phyloP scores from a whole-genome alignment of 2,888 invertebrate genomes.

The Ceraclea dissimilis region DNA sequence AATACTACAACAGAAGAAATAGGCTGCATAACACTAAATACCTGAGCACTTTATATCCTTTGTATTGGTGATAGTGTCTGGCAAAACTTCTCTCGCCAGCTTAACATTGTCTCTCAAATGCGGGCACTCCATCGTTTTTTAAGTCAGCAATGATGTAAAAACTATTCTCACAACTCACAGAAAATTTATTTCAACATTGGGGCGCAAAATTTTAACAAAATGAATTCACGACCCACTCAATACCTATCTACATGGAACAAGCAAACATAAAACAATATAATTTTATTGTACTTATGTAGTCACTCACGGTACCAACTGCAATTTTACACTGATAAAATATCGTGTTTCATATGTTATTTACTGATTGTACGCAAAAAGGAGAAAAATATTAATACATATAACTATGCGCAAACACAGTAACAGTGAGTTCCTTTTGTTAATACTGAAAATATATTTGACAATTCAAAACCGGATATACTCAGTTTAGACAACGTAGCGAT shows the following conservation, averaged over 20 bases:
- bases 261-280: constrained; percentile 16
- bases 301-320: constrained; percentile 6
- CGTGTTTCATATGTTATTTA: neutral
- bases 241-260: constrained; percentile 10
- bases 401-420: neutral
- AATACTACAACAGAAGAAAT: neutral
- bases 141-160: neutral
- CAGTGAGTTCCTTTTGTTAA: neutral
- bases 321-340: neutral
- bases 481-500: neutral
- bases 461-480: neutral
- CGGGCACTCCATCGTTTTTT: constrained; percentile 60
- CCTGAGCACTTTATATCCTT: constrained; percentile 60
- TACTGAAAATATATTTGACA: neutral
- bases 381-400: neutral
- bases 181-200: constrained; percentile 5
- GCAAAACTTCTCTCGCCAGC: constrained; percentile 45
- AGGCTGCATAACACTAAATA: constrained; percentile 31
- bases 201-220: constrained; percentile 3
- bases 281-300: neutral
- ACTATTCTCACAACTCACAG: constrained; percentile 10
- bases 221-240: constrained; percentile 15
- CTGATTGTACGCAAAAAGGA: neutral
- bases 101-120: constrained; percentile 61
- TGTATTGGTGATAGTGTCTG: constrained; percentile 46